Conservation (phyloP, 1,140 invertebrate genomes). For the Pachypeltis micranthus region DNA sequence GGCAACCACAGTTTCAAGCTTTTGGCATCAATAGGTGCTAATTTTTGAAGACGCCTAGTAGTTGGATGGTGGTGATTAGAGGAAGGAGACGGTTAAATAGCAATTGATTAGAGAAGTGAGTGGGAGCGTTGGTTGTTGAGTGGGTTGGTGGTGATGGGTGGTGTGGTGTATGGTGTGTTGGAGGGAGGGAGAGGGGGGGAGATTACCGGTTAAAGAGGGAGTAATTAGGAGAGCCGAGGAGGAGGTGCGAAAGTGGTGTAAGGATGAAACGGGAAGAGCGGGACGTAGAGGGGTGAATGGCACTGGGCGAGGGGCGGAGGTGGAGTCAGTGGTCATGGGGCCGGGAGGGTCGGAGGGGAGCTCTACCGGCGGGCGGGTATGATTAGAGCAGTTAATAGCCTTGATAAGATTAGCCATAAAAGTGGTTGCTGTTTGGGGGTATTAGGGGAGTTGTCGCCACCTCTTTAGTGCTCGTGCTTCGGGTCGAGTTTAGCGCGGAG, state of each 20-base stretch:
- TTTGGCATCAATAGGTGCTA: no score
- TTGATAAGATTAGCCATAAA: constrained; percentile 21
- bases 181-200: background rate
- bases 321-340: background rate
- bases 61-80: background rate
- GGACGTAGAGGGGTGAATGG: background rate
- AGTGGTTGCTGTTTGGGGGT: constrained; percentile 5
- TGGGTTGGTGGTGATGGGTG: background rate
- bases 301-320: background rate
- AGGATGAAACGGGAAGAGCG: constrained; percentile 2
- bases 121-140: background rate
- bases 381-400: constrained; percentile 20
- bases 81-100: background rate
- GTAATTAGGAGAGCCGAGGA: background rate
- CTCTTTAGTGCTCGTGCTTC: constrained; percentile 20
- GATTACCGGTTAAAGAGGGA: background rate
- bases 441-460: constrained; percentile 18
- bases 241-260: background rate
- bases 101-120: background rate
- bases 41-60: no score
- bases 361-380: background rate
- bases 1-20: no score
- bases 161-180: background rate
- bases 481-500: background rate
- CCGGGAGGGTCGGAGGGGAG: background rate